Percentiles rank a stretch among this genome's conserved stretches.
Evolutionary conservation across 2,113 vertebrate genomes (phyloP).

Genomic region (Eulemur macaco): DNA sequence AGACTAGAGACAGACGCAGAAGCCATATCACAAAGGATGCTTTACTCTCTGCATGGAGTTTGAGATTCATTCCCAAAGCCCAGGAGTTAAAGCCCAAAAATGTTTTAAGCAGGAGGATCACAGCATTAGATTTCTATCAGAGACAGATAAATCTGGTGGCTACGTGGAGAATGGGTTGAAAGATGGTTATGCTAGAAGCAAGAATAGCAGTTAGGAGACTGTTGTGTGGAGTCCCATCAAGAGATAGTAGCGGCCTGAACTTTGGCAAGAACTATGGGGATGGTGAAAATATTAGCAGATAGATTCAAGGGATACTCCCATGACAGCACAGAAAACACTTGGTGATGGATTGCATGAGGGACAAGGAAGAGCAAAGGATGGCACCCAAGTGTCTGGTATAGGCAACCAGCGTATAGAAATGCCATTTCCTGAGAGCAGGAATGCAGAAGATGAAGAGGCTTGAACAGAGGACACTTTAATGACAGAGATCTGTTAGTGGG

Average conservation of each 20-base stretch:
- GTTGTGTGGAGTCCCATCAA: neutral
- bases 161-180: neutral
- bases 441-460: neutral
- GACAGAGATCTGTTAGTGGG: neutral
- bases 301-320: neutral
- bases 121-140: neutral
- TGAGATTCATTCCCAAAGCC: slow-evolving; percentile 1
- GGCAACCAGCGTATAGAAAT: neutral
- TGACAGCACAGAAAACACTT: neutral
- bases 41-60: neutral
- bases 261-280: neutral
- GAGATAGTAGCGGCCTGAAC: neutral
- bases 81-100: neutral
- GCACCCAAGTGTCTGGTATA: neutral
- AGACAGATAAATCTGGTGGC: neutral
- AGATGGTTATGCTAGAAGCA: neutral
- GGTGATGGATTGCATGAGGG: too few species aligned
- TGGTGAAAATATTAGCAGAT: neutral
- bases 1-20: neutral
- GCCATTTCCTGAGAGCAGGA: neutral
- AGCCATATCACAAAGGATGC: neutral
- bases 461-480: neutral
- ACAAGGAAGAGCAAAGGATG: neutral
- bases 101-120: neutral
- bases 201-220: neutral